These are phyloP conservation scores for Gallinago nigripennis DNA, from an alignment of 2,797 vertebrate genomes.

Conservation along the genomic window DNA sequence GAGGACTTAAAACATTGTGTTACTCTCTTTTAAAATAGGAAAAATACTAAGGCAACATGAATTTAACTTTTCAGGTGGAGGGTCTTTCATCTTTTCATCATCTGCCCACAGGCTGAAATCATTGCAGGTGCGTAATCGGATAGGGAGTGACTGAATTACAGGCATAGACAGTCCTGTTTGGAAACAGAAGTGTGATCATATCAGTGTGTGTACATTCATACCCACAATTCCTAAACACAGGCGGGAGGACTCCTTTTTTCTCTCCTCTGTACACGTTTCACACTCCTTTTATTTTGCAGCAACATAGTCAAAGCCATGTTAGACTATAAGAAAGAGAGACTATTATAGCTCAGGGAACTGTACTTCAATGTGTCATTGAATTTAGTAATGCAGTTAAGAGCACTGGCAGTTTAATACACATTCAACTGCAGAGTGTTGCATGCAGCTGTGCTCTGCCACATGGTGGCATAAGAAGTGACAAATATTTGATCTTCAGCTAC, in stretches of 20 bases:
- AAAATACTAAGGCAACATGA: not conserved
- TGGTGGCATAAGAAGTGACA: not conserved
- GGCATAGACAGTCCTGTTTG: not conserved
- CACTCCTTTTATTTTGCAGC: not conserved
- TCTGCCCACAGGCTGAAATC: not conserved
- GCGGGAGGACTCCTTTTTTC: not conserved
- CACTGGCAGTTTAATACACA: not conserved
- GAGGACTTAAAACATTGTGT: not conserved
- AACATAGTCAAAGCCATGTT: not conserved
- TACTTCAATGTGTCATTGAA: rapidly evolving
- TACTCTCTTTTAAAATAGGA: not conserved
- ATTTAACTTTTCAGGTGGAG: not conserved
- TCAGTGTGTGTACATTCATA: not conserved
- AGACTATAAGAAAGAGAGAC: not conserved
- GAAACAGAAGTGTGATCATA: not conserved
- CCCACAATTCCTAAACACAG: not conserved
- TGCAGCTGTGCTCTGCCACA: not conserved
- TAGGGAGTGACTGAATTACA: not conserved
- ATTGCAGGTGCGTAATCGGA: not conserved
- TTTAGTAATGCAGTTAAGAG: not conserved
- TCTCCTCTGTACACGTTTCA: not conserved
- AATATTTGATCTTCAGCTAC: not conserved
- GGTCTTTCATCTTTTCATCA: not conserved
- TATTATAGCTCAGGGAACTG: rapidly evolving
- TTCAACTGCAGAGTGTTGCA: not conserved